These are phyloP conservation scores for Lepidocyrtinus sp. DNA, from an alignment of 2,888 invertebrate genomes.

Conservation along the genomic window DNA sequence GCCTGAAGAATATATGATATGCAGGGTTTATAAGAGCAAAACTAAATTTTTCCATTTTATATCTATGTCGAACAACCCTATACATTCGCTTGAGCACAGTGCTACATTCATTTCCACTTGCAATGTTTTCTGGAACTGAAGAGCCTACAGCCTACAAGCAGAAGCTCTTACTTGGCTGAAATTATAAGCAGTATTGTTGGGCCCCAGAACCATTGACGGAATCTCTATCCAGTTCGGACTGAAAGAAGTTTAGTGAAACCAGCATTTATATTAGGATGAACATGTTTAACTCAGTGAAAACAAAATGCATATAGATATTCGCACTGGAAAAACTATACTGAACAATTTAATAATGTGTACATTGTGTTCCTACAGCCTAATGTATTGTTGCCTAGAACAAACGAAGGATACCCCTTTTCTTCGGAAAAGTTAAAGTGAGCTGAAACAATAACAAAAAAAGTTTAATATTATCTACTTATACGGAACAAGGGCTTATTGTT, in stretches of 20 bases:
- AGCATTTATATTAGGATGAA: background rate
- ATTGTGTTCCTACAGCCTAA: background rate
- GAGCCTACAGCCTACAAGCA: background rate
- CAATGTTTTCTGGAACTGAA: background rate
- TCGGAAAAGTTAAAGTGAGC: slow-evolving; percentile 6
- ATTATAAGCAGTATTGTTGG: background rate
- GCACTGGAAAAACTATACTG: background rate
- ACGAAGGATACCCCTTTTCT: background rate
- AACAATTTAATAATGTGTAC: background rate
- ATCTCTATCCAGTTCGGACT: background rate
- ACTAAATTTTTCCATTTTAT: background rate
- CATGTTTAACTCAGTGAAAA: background rate
- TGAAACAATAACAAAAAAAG: slow-evolving; percentile 2
- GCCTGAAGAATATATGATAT: background rate
- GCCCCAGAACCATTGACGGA: background rate
- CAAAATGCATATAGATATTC: background rate
- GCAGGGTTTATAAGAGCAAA: background rate
- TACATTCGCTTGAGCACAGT: background rate
- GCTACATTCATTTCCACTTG: background rate
- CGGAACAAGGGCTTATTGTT: background rate
- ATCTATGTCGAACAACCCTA: background rate
- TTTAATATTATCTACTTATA: background rate
- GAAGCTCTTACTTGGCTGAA: background rate
- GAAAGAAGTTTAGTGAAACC: background rate
- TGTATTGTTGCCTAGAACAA: slow-evolving; percentile 1